phyloP scores from a whole-genome alignment of 2,888 invertebrate genomes.

The Acanthacorydalis orientalis region DNA sequence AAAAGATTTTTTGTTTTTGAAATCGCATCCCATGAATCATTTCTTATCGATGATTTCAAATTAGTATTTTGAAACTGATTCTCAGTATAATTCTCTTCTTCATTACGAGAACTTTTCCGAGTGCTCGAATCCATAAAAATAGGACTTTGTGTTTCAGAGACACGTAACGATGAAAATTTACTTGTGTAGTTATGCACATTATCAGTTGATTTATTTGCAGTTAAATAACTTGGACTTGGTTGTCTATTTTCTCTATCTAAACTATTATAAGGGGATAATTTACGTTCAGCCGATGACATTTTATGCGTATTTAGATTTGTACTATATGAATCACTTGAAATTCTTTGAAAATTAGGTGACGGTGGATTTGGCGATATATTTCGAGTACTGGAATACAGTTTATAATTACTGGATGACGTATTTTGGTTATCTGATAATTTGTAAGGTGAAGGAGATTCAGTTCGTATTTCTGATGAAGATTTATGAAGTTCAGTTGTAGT shows the following conservation, averaged over 20 bases:
- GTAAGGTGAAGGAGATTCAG: neutral
- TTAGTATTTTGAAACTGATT: slow-evolving; percentile 18
- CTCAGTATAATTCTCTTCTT: neutral
- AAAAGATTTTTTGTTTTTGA: slow-evolving; percentile 64
- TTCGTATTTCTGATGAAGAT: neutral
- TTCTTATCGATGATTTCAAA: slow-evolving; percentile 28
- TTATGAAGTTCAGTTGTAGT: neutral
- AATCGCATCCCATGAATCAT: slow-evolving; percentile 70
- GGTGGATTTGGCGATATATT: neutral
- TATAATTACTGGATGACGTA: neutral
- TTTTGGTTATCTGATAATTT: neutral
- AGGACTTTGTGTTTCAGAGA: slow-evolving; percentile 20
- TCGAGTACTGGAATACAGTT: neutral
- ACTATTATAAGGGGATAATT: neutral
- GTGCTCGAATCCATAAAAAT: slow-evolving; percentile 18
- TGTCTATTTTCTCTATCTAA: neutral
- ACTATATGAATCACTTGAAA: neutral
- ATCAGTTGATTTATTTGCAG: neutral
- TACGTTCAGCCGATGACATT: neutral
- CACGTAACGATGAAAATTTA: slow-evolving; percentile 22
- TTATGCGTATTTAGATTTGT: neutral
- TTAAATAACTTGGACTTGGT: neutral
- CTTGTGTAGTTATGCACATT: slow-evolving; percentile 13
- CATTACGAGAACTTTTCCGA: slow-evolving; percentile 11
- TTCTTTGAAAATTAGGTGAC: neutral